Conservation (phyloP, 2,797 vertebrate genomes). For the Urosaurus nigricauda region DNA sequence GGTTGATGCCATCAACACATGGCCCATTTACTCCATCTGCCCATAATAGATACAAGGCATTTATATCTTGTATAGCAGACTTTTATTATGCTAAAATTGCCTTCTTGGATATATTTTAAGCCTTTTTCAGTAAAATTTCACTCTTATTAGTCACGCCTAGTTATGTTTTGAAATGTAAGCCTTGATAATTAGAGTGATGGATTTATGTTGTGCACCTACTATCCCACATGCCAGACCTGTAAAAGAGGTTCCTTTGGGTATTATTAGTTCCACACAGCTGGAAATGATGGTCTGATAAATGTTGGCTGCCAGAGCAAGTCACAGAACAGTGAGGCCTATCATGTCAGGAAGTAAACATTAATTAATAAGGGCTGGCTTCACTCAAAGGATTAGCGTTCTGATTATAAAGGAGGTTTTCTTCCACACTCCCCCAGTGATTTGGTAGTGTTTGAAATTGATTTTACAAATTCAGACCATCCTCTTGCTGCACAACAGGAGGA, state of each 20-base stretch:
- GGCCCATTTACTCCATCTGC: background rate
- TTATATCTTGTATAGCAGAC: background rate
- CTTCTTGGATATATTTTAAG: background rate
- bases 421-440: background rate
- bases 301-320: constrained; percentile 28
- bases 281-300: constrained; percentile 53
- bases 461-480: background rate
- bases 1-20: background rate
- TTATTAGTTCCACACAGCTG: constrained; percentile 70
- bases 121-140: constrained; percentile 30
- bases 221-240: constrained; percentile 51
- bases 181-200: constrained; percentile 47
- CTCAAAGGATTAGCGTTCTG: constrained; percentile 8
- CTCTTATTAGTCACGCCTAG: constrained; percentile 38
- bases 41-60: background rate
- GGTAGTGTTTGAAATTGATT: background rate
- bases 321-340: constrained; percentile 33
- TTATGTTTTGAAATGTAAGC: constrained; percentile 47
- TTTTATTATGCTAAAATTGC: background rate
- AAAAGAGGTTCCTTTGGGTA: constrained; percentile 62
- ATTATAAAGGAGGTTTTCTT: constrained; percentile 40
- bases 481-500: background rate
- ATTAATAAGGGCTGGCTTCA: constrained; percentile 24
- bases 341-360: constrained; percentile 33
- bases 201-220: constrained; percentile 52